Base-by-base conservation (phyloP, 2,797 vertebrate species). In the Eutrigla gurnardus region DNA sequence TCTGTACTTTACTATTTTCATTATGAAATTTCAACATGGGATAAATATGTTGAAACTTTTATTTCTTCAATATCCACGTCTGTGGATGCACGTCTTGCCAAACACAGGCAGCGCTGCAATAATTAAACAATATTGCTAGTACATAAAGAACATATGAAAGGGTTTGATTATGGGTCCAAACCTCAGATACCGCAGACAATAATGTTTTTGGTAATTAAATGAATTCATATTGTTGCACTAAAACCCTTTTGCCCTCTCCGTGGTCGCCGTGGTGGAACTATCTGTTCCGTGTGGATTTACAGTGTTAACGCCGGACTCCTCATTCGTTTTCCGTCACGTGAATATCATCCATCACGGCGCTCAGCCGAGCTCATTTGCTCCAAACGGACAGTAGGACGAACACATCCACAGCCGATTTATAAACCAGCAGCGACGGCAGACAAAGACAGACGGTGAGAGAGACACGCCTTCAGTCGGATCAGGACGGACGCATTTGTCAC, bases 391-490 rank as follows among this genome's bases (percentile, higher is more conserved):
- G 76, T 36, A 62, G 54, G 69, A 84, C 73, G 77, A 89, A 88
- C 70, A 75, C 63, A 81, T 84, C 83, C 80, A 73, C 69, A 77
- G 86, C 80, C 81, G 82, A 86, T 81, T 86, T 86, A 91, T 88
- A 90, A 93, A 93, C 86, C 60, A 81, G 83, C 85, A 86, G 77
- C 36, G 78, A 79, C 86, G 78, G 49, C 82, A 84, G 79, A 93
- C 90, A 91, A 89, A 91, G 89, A 88, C 71, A 89, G 72, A 88
- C 81, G 92, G 84, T 91, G 81, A 88, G 71, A 81, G 49, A 81
- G 46, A 78, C 8, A 55, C 61, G 61, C 65, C 73, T 75, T 88
- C 57, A 66, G 57, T 58, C 71, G 84, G 78, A 89, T 63, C 69
- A 80, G 81, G 67, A 82, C 71, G 68, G 75, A 87, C 60, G 71